A percentile compares a stretch with the other conserved stretches of the same genome.
phyloP scores from a whole-genome alignment of 2,888 invertebrate genomes.

The Caenorhabditis sp. region DNA sequence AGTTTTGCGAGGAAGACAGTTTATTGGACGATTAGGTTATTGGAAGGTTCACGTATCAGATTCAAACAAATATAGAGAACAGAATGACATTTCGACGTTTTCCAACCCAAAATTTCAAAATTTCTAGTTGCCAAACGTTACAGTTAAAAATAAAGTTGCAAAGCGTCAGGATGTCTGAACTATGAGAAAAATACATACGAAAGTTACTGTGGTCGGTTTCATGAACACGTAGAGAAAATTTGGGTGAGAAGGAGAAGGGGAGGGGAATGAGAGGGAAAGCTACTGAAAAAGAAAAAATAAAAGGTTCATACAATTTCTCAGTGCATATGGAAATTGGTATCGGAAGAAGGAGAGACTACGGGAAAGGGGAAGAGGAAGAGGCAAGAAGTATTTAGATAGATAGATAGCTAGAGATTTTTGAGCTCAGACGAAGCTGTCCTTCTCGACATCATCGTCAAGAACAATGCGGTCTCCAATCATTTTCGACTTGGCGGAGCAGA shows the following conservation, averaged over 20 bases:
- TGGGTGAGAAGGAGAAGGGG: too few species aligned
- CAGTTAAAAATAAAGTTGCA: too few species aligned
- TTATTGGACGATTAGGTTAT: too few species aligned
- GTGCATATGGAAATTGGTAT: conserved; percentile 23
- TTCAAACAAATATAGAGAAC: not conserved
- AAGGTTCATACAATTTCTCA: conserved; percentile 40
- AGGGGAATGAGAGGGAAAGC: too few species aligned
- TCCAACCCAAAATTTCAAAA: too few species aligned
- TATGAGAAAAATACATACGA: not conserved
- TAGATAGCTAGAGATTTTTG: too few species aligned
- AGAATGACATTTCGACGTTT: not conserved
- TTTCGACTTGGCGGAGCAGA: conserved; percentile 28
- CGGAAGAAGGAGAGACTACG: not conserved
- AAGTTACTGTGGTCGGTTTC: not conserved
- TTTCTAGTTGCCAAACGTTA: too few species aligned
- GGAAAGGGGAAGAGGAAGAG: not conserved
- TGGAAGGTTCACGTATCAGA: too few species aligned
- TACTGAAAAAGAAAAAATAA: too few species aligned
- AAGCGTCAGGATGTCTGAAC: not conserved
- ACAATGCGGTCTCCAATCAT: conserved; percentile 63
- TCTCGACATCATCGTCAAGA: conserved; percentile 62
- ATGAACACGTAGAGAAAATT: conserved; percentile 35
- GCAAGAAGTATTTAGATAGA: not conserved
- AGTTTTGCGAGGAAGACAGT: too few species aligned
- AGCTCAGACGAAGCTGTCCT: conserved; percentile 66